These are phyloP conservation scores for Gulo gulo DNA, from an alignment of 2,113 vertebrate genomes.

Conservation along the genomic window DNA sequence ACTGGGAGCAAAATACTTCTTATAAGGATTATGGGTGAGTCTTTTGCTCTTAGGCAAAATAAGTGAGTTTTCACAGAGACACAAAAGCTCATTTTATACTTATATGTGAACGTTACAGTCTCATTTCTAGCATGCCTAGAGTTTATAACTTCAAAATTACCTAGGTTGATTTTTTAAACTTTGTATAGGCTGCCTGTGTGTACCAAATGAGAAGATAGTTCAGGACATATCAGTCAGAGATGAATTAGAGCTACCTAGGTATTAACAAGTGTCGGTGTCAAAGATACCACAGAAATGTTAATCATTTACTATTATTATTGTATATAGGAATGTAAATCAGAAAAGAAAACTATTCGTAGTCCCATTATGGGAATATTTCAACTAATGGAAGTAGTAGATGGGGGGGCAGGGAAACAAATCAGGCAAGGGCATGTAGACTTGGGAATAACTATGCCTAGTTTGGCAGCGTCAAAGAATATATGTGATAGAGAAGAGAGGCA, in stretches of 20 bases:
- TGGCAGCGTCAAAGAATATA: background rate
- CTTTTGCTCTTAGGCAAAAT: conserved; percentile 6
- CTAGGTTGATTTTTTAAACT: conserved; percentile 23
- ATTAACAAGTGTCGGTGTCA: background rate
- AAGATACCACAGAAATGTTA: background rate
- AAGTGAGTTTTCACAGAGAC: background rate
- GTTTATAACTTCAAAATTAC: background rate
- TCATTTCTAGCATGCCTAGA: background rate
- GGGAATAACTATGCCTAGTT: background rate
- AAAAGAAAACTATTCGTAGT: background rate
- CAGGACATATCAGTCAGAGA: background rate
- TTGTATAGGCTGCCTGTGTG: background rate
- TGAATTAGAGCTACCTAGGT: background rate
- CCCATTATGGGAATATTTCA: background rate
- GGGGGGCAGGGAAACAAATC: background rate
- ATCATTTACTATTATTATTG: background rate
- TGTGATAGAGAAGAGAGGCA: background rate
- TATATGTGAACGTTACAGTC: background rate
- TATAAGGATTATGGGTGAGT: background rate
- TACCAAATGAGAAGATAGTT: background rate
- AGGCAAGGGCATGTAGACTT: background rate
- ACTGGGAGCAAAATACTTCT: background rate
- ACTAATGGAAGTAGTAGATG: background rate
- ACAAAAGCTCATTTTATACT: background rate
- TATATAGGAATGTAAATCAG: background rate